These are phyloP conservation scores for Aethes cnicana DNA, from an alignment of 2,888 invertebrate species.

Conservation along the genomic window DNA sequence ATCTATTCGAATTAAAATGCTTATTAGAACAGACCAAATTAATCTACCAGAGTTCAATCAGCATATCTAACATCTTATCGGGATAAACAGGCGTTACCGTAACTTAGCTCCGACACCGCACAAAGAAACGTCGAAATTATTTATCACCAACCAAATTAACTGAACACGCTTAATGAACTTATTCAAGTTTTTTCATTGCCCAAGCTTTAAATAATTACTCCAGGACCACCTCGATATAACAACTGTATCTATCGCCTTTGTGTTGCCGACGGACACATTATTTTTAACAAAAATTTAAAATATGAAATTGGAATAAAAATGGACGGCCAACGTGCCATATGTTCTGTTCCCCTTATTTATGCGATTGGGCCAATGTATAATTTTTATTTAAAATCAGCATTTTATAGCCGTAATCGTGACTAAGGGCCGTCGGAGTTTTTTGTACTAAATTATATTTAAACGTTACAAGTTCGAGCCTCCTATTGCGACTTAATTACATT, in stretches of 20 bases:
- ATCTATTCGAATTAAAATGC: too few species aligned
- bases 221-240: slow-evolving; percentile 70
- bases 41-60: slow-evolving; percentile 15
- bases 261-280: slow-evolving; percentile 61
- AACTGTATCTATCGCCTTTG: slow-evolving; percentile 58
- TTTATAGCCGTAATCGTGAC: slow-evolving; percentile 64
- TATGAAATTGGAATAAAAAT: slow-evolving; percentile 64
- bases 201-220: slow-evolving; percentile 56
- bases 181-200: slow-evolving; percentile 59
- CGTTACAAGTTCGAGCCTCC: background rate
- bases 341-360: slow-evolving; percentile 72
- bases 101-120: slow-evolving; percentile 48
- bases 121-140: slow-evolving; percentile 53
- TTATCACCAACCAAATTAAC: slow-evolving; percentile 59
- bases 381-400: slow-evolving; percentile 73
- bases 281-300: slow-evolving; percentile 67
- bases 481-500: slow-evolving; percentile 11
- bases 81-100: slow-evolving; percentile 39
- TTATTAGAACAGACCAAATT: too few species aligned
- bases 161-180: slow-evolving; percentile 64
- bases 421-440: slow-evolving; percentile 24
- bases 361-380: slow-evolving; percentile 66
- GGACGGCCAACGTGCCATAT: slow-evolving; percentile 61
- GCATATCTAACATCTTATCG: slow-evolving; percentile 14
- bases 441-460: slow-evolving; percentile 21